Evolutionary conservation across 2,797 vertebrate genomes (phyloP).

Genomic region (Intellagama lesueurii): DNA sequence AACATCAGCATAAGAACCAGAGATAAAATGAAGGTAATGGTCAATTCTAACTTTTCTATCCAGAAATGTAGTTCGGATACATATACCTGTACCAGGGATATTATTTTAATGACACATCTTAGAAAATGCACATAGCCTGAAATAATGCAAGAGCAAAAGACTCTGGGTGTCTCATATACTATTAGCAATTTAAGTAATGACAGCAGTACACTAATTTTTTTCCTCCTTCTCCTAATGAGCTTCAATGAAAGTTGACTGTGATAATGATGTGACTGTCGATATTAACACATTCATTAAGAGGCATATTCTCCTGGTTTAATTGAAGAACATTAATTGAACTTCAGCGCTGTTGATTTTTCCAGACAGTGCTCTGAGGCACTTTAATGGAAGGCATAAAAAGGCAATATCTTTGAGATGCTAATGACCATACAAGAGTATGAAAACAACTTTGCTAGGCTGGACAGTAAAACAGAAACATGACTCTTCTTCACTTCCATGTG

Average conservation of each 20-base stretch:
- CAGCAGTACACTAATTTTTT: not conserved
- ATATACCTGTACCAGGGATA: not conserved
- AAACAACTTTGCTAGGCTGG: not conserved
- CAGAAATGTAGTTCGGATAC: not conserved
- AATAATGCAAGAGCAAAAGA: not conserved
- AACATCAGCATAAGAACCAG: not conserved
- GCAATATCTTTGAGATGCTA: not conserved
- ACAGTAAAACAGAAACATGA: not conserved
- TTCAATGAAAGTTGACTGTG: slow-evolving; percentile 18
- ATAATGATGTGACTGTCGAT: not conserved
- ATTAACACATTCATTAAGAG: slow-evolving; percentile 17
- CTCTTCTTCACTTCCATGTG: not conserved
- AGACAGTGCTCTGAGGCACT: not conserved
- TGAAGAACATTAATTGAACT: slow-evolving; percentile 23
- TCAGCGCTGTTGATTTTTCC: not conserved
- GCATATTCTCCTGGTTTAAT: not conserved
- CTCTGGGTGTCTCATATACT: not conserved
- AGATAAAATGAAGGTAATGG: not conserved
- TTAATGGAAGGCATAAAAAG: slow-evolving; percentile 18
- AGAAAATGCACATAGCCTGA: rapidly evolving
- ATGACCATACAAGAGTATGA: slow-evolving; percentile 2
- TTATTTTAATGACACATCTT: not conserved
- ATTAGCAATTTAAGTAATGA: not conserved
- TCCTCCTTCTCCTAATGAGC: not conserved
- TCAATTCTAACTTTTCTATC: not conserved